Conservation (phyloP, 92 coral and sea anemone species). For the Zoanthus sociatus region DNA sequence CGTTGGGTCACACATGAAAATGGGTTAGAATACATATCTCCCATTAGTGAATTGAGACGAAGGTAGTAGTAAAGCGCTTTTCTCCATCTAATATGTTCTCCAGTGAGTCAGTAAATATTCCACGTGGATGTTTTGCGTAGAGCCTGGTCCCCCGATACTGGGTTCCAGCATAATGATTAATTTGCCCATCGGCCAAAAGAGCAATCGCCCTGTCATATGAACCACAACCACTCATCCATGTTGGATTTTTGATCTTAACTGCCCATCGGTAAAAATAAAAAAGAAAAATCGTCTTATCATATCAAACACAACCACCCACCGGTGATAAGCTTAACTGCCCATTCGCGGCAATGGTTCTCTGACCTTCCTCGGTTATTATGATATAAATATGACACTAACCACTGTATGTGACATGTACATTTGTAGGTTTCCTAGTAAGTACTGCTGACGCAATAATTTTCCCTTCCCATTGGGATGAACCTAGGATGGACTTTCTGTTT, state of each 20-base stretch:
- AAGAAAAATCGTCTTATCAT: neutral
- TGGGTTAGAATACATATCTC: too few relatives aligned
- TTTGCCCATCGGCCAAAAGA: too few relatives aligned
- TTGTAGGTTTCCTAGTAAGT: neutral
- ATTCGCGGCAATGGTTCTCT: conserved; percentile 12
- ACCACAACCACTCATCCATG: neutral
- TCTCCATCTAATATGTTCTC: neutral
- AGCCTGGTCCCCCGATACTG: neutral
- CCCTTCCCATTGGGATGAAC: neutral
- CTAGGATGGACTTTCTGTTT: neutral
- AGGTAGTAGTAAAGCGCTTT: neutral
- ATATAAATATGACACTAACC: neutral
- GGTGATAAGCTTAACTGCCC: conserved; percentile 1
- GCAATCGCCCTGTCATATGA: too few relatives aligned
- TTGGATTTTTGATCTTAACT: neutral
- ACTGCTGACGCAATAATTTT: neutral
- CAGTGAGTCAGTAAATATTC: too few relatives aligned
- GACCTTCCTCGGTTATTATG: neutral
- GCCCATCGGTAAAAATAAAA: too few relatives aligned
- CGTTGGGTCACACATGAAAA: too few relatives aligned
- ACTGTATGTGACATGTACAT: neutral
- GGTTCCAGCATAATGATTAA: neutral
- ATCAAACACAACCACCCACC: neutral
- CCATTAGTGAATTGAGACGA: neutral
- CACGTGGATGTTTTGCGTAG: too few relatives aligned